Conservation (phyloP, 1,140 invertebrate species). For the Drosophila lini region DNA sequence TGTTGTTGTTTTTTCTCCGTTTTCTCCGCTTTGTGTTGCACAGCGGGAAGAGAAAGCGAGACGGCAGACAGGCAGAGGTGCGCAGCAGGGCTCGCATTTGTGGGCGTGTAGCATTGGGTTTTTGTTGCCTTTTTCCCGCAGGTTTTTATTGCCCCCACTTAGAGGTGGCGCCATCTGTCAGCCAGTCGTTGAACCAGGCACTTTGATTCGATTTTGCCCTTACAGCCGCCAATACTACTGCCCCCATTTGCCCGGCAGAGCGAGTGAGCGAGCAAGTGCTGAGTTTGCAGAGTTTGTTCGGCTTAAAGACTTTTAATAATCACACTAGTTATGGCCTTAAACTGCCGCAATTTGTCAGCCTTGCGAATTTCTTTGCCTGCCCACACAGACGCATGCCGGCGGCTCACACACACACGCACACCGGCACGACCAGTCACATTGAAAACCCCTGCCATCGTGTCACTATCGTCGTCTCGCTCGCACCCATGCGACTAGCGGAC, state of each 20-base stretch:
- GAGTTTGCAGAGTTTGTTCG: slow-evolving; percentile 18
- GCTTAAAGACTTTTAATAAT: slow-evolving; percentile 39
- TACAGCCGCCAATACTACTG: not conserved
- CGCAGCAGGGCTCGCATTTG: slow-evolving; percentile 48
- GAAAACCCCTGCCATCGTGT: slow-evolving; percentile 70
- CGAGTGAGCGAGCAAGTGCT: slow-evolving; percentile 8
- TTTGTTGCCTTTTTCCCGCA: slow-evolving; percentile 46
- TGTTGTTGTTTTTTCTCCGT: slow-evolving; percentile 25
- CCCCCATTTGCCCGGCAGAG: not conserved
- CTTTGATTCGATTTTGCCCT: slow-evolving; percentile 41
- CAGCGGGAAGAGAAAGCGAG: slow-evolving; percentile 25
- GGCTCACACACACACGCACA: slow-evolving; percentile 42
- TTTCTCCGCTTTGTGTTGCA: slow-evolving; percentile 30
- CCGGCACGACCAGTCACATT: slow-evolving; percentile 72
- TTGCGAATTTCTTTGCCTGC: slow-evolving; percentile 47
- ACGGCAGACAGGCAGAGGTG: slow-evolving; percentile 15
- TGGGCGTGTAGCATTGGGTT: slow-evolving; percentile 53
- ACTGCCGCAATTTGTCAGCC: slow-evolving; percentile 54
- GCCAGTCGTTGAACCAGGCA: slow-evolving; percentile 19
- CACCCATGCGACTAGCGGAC: slow-evolving; percentile 34
- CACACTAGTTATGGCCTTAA: slow-evolving; percentile 37
- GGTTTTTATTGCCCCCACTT: slow-evolving; percentile 45
- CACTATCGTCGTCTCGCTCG: slow-evolving; percentile 54
- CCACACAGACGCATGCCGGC: slow-evolving; percentile 27
- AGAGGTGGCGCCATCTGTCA: slow-evolving; percentile 53